Evolutionary conservation across 2,113 vertebrate species (phyloP).

Genomic region (Pelmatolapia mariae): DNA sequence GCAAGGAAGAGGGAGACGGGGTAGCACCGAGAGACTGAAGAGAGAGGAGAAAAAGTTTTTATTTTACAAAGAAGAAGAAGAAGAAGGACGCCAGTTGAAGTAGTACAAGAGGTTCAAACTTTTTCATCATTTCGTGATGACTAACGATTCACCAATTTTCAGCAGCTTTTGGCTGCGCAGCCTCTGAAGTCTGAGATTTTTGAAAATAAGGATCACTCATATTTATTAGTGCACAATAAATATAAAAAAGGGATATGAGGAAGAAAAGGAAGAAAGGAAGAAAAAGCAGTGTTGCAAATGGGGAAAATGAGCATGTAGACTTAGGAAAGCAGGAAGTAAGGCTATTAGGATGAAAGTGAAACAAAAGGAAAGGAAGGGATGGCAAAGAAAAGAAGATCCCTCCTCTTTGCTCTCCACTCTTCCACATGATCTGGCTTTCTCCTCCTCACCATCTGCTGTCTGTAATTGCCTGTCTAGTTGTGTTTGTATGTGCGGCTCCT

Average conservation of each 20-base stretch:
- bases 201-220: not conserved
- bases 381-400: not conserved
- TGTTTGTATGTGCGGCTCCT: not conserved
- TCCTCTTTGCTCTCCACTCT: constrained; percentile 13
- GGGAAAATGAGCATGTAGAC: not conserved
- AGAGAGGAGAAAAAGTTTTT: not conserved
- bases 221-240: not conserved
- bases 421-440: constrained; percentile 3
- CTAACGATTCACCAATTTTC: not conserved
- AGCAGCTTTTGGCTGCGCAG: not conserved
- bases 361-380: not conserved
- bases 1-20: not conserved
- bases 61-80: not conserved
- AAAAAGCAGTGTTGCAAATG: not conserved
- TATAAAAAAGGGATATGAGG: not conserved
- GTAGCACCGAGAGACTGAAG: not conserved
- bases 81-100: not conserved
- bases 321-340: not conserved
- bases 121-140: not conserved
- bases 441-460: constrained; percentile 47
- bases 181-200: not conserved
- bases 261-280: not conserved
- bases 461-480: constrained; percentile 20
- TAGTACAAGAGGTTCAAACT: not conserved
- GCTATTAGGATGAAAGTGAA: not conserved